phyloP scores from a whole-genome alignment of 2,113 vertebrate species.

The Danio rerio region GRCz12tu NC_133186.1:41539001-41539500 shows the following conservation, averaged over 20 bases:
- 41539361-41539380: constrained; percentile 71
- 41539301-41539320: constrained; percentile 75
- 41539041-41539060: constrained; percentile 67
- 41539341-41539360: constrained; percentile 79
- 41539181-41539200: constrained; percentile 83
- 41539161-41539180: constrained; percentile 71
- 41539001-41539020: neutral
- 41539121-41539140: constrained; percentile 77
- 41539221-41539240: constrained; percentile 84
- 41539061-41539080: constrained; percentile 73
- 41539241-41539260: constrained; percentile 75
- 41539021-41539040: constrained; percentile 19
- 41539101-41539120: constrained; percentile 80
- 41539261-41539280: constrained; percentile 80
- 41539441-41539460: constrained; percentile 79
- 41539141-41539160: constrained; percentile 67
- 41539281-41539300: constrained; percentile 71
- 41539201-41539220: constrained; percentile 87
- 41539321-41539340: constrained; percentile 79
- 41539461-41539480: constrained; percentile 80
- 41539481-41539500: constrained; percentile 67
- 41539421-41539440: constrained; percentile 67
- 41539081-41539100: constrained; percentile 74
- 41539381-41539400: constrained; percentile 64
- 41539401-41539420: constrained; percentile 75